These are phyloP conservation scores for Sarotherodon lohbergeri DNA, from an alignment of 2,113 vertebrate genomes.

Conservation along the genomic window DNA sequence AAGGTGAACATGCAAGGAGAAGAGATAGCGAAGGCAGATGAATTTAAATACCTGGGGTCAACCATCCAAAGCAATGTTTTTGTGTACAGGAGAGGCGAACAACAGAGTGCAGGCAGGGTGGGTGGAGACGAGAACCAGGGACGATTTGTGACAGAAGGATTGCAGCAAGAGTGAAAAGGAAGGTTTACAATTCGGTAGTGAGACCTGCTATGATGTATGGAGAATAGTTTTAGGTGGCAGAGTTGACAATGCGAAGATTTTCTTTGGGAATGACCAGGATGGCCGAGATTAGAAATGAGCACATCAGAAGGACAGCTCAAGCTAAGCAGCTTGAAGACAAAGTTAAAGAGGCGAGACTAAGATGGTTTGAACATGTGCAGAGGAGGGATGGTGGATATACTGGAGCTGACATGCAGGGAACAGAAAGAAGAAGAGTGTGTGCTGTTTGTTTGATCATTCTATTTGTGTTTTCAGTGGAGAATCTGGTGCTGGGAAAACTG, in stretches of 20 bases:
- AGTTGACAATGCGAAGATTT: neutral
- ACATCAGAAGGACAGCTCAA: neutral
- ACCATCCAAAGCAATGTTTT: neutral
- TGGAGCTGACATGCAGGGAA: neutral
- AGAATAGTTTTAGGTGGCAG: neutral
- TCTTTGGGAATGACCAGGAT: neutral
- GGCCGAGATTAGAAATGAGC: neutral
- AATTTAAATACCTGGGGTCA: neutral
- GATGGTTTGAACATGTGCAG: neutral
- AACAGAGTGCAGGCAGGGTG: neutral
- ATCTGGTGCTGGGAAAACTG: conserved; percentile 92
- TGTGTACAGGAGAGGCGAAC: neutral
- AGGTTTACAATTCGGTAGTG: too few relatives aligned
- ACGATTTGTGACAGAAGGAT: neutral
- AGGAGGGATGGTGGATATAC: neutral
- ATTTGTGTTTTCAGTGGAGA: conserved; percentile 77
- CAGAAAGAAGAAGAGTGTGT: neutral
- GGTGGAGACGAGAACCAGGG: neutral
- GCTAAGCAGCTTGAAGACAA: neutral
- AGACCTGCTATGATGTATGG: neutral
- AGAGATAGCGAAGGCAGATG: neutral
- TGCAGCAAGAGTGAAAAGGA: neutral
- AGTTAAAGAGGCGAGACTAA: neutral
- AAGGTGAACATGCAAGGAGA: rapidly evolving
- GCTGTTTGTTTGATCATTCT: neutral